These are phyloP conservation scores for Gallinago media DNA, from an alignment of 2,113 vertebrate species.

Conservation along the genomic window DNA sequence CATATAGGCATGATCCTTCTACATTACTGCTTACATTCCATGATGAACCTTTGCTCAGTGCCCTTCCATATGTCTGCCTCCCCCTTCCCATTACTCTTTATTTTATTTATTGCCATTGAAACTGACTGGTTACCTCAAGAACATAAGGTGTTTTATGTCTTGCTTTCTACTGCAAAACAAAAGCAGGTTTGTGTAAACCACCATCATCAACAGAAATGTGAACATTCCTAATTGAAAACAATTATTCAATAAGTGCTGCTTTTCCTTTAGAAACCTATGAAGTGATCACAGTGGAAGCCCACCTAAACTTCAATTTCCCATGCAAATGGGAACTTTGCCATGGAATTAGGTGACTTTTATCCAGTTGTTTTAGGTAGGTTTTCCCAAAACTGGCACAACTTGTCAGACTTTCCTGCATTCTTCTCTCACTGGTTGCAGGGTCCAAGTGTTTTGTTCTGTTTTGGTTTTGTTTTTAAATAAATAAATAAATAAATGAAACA, in stretches of 20 bases:
- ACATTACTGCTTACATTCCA: not conserved
- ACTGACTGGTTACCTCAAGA: not conserved
- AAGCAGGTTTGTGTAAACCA: not conserved
- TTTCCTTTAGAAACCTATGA: not conserved
- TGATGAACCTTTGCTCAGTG: not conserved
- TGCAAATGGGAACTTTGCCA: not conserved
- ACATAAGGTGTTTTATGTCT: constrained; percentile 9
- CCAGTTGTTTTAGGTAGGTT: not conserved
- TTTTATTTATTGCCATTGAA: constrained; percentile 6
- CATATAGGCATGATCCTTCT: not conserved
- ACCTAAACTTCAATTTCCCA: not conserved
- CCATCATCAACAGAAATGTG: not conserved
- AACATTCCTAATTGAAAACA: not conserved
- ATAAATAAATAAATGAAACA: not conserved
- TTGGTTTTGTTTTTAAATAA: not conserved
- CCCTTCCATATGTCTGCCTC: not conserved
- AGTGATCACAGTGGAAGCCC: not conserved
- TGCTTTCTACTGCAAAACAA: constrained; percentile 30
- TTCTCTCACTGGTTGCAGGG: not conserved
- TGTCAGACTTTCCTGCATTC: not conserved
- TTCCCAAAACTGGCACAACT: not conserved
- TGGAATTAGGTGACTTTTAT: not conserved
- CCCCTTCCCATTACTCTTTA: not conserved
- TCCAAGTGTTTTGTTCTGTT: not conserved
- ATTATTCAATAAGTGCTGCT: constrained; percentile 7